Conservation (phyloP, 2,888 invertebrate species). For the Dromius quadrimaculatus region DNA sequence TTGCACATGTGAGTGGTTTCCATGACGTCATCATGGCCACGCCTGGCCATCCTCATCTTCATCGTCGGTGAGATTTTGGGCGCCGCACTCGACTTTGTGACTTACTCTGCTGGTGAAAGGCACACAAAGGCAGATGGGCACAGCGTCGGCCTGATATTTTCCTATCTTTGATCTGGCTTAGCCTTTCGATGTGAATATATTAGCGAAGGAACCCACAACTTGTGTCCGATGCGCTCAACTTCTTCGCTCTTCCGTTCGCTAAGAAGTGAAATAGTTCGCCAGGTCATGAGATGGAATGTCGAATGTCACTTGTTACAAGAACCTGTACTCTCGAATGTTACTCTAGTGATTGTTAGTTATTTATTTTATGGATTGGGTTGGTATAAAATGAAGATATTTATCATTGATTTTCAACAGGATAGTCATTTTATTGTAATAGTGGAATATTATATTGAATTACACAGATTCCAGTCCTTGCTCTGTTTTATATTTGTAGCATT, state of each 20-base stretch:
- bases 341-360: not conserved
- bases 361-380: not conserved
- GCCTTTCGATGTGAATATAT: slow-evolving; percentile 43
- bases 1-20: slow-evolving; percentile 12
- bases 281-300: slow-evolving; percentile 17
- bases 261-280: slow-evolving; percentile 18
- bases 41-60: slow-evolving; percentile 5
- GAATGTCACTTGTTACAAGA: slow-evolving; percentile 17
- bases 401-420: not conserved
- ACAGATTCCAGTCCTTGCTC: no score
- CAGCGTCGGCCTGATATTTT: slow-evolving; percentile 40
- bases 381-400: not conserved
- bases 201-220: slow-evolving; percentile 31
- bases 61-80: slow-evolving; percentile 31
- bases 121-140: slow-evolving; percentile 37
- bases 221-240: slow-evolving; percentile 16
- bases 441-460: no score
- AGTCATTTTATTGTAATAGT: not conserved
- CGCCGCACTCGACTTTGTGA: slow-evolving; percentile 12
- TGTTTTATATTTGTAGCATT: not conserved
- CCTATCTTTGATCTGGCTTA: slow-evolving; percentile 43
- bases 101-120: slow-evolving; percentile 14
- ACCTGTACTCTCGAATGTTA: slow-evolving; percentile 10
- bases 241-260: slow-evolving; percentile 19
- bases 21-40: slow-evolving; percentile 27